Conservation (phyloP, 1,140 invertebrate genomes). For the Eulimnadia texana region DNA sequence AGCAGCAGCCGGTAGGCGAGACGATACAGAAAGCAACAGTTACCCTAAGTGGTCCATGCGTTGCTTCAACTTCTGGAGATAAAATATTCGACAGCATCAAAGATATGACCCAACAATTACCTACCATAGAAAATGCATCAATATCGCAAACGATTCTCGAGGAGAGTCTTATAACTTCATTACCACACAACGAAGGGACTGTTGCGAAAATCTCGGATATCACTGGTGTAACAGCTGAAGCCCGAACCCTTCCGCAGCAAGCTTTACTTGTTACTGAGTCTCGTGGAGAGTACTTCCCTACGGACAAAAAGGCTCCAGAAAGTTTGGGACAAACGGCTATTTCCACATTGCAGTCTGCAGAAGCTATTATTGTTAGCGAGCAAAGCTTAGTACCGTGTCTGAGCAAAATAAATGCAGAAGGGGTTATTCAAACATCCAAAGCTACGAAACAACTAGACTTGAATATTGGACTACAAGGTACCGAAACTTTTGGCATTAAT, state of each 20-base stretch:
- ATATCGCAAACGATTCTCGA: not conserved
- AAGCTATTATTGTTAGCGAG: not conserved
- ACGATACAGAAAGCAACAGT: not conserved
- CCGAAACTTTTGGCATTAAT: not conserved
- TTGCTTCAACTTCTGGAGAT: not conserved
- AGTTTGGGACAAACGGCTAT: not conserved
- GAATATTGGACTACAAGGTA: not conserved
- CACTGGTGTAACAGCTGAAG: not conserved
- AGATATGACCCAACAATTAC: not conserved
- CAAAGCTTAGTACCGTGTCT: not conserved
- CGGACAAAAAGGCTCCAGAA: not conserved
- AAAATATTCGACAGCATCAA: not conserved
- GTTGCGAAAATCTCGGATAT: not conserved
- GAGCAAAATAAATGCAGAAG: not conserved
- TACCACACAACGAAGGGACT: not conserved
- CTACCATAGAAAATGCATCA: not conserved
- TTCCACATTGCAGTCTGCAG: not conserved
- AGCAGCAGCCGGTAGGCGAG: not conserved
- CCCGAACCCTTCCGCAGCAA: not conserved
- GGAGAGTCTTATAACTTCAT: not conserved
- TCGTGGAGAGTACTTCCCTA: not conserved
- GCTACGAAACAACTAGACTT: not conserved
- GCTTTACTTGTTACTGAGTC: not conserved
- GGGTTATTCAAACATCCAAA: not conserved
- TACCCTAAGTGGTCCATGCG: not conserved